Evolutionary conservation across 35 echinoderm and acorn worm species (phyloP), one percentile per base, ranked within the genome.

Genomic region (Strongylocentrotus purpuratus): DNA sequence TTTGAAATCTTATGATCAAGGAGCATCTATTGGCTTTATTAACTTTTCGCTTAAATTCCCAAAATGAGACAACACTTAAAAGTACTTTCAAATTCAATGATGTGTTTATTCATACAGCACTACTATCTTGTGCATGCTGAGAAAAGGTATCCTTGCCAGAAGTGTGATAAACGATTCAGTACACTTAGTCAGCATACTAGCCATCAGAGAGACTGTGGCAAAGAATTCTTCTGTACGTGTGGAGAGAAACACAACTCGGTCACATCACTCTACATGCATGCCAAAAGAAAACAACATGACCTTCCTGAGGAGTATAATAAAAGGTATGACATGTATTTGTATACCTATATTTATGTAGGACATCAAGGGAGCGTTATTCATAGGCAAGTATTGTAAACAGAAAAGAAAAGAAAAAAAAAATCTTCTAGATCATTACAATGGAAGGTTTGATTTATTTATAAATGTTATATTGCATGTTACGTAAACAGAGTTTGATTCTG

Each of bases 111-210:
- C 28, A 12, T 50, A 12, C 20, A 93, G 91, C 91, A 93, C 91
- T 93, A 93, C 31, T 50, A 93, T 32, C 32, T 93, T 28, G 17
- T 58, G n/a, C 91, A 93, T 93, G 91, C 91, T 93, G 91, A 93
- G 48, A 93, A 93, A 47, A 93, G 58, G 41, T 93, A 93, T 32
- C 45, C 91, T 13, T 93, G 91, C 46, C 48, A 20, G 91, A 93
- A 93, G 91, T 93, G 91, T 58, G 91, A 93, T 0, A 93, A 93
- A 46, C 15, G 91, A 31, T 93, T 93, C 91, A 93, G 91, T 45
- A 93, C 91, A 25, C 91, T 58, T 25, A 33, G 91, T 31, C 91
- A 93, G 7, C 48, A 14, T 47, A 22, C 91, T n/a, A 93, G 12
- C n/a, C 91, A 93, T 46, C 12, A 93, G 91, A 58, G 31, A 22